Evolutionary conservation across 2,888 invertebrate species (phyloP), one percentile per base, ranked within the genome.

Genomic region (Melanargia galathea): DNA sequence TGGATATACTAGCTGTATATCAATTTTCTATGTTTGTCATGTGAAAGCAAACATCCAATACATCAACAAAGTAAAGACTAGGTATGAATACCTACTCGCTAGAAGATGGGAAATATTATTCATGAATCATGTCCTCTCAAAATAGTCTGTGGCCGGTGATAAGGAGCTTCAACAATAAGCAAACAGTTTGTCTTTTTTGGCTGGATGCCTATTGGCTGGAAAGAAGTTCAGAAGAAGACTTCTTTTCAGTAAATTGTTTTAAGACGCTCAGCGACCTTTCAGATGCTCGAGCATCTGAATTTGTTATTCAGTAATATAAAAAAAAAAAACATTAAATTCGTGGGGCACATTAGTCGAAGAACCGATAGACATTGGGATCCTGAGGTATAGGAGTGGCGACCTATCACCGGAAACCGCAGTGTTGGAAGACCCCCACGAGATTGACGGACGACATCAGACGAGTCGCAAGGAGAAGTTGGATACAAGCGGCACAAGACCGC

Each of bases 1-100:
- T 52, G 33, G 52, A 52, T 33, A 35, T 35, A 33, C 51, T n/a
- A 13, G 52, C 52, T 52, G 20, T n/a, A n/a, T n/a, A n/a, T n/a
- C n/a, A n/a, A n/a, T n/a, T n/a, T n/a, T n/a, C n/a, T n/a, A n/a
- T n/a, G n/a, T 52, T 52, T 52, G 52, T 35, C 33, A 52, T 52
- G 30, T 13, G 13, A 52, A 35, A 52, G 33, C 52, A 52, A 52
- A 52, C 52, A 52, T 51, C 30, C 33, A 18, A 30, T 10, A 49
- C 49, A 26, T 30, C 49, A 26, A 10, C 48, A 49, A 7, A 49
- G 24, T 26, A 48, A 48, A 24, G 13, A 24, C 24, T 43, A 49
- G 26, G 16, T 16, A 16, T 33, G 51, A 51, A 51, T 30, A 51
- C 4, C 3, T n/a, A n/a, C n/a, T n/a, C n/a, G n/a, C n/a, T n/a